A percentile compares a stretch with the other conserved stretches of the same genome.
These are phyloP conservation scores for Hydropsyche tenuis DNA, from an alignment of 1,140 invertebrate species.

Conservation along the genomic window DNA sequence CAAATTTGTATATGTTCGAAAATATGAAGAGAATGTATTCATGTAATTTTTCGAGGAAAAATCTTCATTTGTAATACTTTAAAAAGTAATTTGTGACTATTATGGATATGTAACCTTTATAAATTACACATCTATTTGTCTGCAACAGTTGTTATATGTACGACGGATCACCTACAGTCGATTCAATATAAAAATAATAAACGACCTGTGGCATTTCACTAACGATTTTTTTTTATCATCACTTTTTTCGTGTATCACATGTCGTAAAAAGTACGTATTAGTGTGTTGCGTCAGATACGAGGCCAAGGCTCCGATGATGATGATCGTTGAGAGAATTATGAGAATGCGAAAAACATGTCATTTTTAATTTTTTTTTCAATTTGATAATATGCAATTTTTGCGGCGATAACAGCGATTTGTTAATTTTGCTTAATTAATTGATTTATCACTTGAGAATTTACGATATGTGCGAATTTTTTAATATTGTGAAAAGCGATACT, in stretches of 20 bases:
- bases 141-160: neutral
- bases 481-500: too few species aligned
- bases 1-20: too few species aligned
- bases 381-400: too few species aligned
- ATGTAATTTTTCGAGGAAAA: too few species aligned
- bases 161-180: neutral
- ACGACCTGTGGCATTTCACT: constrained; percentile 12
- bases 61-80: too few species aligned
- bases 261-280: neutral
- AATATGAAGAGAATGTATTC: too few species aligned
- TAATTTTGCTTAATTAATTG: too few species aligned
- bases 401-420: too few species aligned
- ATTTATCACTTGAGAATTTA: too few species aligned
- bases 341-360: constrained; percentile 25
- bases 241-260: too few species aligned
- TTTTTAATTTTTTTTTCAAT: neutral
- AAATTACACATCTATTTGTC: neutral
- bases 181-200: constrained; percentile 15
- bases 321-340: constrained; percentile 20
- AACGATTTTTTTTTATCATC: constrained; percentile 15
- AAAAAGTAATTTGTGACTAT: too few species aligned
- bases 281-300: constrained; percentile 15
- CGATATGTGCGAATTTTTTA: too few species aligned
- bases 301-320: constrained; percentile 25
- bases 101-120: constrained; percentile 1